A percentile compares a stretch with the other conserved stretches of the same genome.
These are phyloP conservation scores for Agrypnus murinus DNA, from an alignment of 2,888 invertebrate genomes.

Conservation along the genomic window DNA sequence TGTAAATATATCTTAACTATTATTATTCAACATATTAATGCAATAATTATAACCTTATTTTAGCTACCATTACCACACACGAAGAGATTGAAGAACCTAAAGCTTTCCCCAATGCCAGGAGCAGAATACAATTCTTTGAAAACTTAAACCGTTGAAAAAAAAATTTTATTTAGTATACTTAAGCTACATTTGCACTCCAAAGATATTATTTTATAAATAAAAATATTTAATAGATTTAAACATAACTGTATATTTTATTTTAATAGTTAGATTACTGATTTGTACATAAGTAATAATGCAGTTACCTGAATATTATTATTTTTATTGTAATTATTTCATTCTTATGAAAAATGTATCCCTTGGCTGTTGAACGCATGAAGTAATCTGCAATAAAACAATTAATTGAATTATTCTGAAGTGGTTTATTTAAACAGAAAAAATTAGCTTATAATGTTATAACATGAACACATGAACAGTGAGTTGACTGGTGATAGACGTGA, in stretches of 20 bases:
- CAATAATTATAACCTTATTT: neutral
- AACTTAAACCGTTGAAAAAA: slow-evolving; percentile 63
- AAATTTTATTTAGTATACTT: slow-evolving; percentile 41
- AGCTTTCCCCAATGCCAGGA: slow-evolving; percentile 52
- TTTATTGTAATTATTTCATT: slow-evolving; percentile 15
- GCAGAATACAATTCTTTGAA: slow-evolving; percentile 62
- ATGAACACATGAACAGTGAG: no score
- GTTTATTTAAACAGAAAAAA: no score
- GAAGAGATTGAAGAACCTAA: slow-evolving; percentile 1
- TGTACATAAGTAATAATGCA: slow-evolving; percentile 47
- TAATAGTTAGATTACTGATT: slow-evolving; percentile 36
- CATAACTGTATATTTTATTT: slow-evolving; percentile 44
- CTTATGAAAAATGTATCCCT: slow-evolving; percentile 93
- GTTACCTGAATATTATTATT: slow-evolving; percentile 43
- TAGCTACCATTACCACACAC: slow-evolving; percentile 3
- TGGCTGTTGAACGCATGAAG: slow-evolving; percentile 91
- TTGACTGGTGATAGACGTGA: no score
- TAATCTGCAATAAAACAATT: slow-evolving; percentile 68
- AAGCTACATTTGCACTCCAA: slow-evolving; percentile 60
- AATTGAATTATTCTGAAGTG: neutral
- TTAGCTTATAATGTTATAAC: no score
- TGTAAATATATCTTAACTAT: no score
- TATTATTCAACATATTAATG: neutral
- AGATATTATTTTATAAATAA: slow-evolving; percentile 53
- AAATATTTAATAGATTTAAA: slow-evolving; percentile 50